Evolutionary conservation across 2,797 vertebrate species (phyloP).

Genomic region (Chanos chanos): DNA sequence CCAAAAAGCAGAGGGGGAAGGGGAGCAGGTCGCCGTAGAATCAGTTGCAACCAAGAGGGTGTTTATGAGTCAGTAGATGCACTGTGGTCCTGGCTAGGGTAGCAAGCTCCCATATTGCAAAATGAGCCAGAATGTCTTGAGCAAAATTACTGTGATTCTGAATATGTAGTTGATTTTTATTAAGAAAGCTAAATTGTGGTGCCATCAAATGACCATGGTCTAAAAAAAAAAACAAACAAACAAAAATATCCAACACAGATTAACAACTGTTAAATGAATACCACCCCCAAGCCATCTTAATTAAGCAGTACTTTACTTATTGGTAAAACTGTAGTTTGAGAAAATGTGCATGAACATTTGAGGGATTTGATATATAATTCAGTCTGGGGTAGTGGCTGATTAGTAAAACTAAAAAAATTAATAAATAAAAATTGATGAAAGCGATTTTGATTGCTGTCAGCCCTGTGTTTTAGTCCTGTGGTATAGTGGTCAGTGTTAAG

Average conservation of each 20-base stretch:
- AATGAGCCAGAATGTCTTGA: slow-evolving; percentile 48
- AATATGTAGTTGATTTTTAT: slow-evolving; percentile 39
- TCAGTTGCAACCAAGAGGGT: slow-evolving; percentile 38
- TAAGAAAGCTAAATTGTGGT: slow-evolving; percentile 30
- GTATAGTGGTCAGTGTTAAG: too few relatives aligned
- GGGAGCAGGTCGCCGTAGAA: slow-evolving; percentile 58
- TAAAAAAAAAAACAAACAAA: slow-evolving; percentile 3
- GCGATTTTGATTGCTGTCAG: too few relatives aligned
- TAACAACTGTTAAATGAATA: too few relatives aligned
- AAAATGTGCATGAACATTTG: slow-evolving; percentile 27
- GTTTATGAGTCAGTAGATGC: too few relatives aligned
- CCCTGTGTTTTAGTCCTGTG: too few relatives aligned
- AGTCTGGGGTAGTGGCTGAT: too few relatives aligned
- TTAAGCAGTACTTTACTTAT: slow-evolving; percentile 1
- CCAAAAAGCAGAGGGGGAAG: slow-evolving; percentile 75
- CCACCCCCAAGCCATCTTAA: slow-evolving; percentile 1
- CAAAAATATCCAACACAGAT: too few relatives aligned
- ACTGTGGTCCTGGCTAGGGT: not conserved
- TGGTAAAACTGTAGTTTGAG: slow-evolving; percentile 9
- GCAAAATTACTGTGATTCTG: slow-evolving; percentile 52
- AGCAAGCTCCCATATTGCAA: slow-evolving; percentile 36
- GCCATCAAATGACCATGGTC: slow-evolving; percentile 21
- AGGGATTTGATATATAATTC: not conserved
- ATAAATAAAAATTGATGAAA: too few relatives aligned
- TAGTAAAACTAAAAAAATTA: too few relatives aligned